Percentiles rank a stretch among this genome's conserved stretches.
Evolutionary conservation across 2,797 vertebrate species (phyloP).

Genomic region (Harpagifer antarcticus): DNA sequence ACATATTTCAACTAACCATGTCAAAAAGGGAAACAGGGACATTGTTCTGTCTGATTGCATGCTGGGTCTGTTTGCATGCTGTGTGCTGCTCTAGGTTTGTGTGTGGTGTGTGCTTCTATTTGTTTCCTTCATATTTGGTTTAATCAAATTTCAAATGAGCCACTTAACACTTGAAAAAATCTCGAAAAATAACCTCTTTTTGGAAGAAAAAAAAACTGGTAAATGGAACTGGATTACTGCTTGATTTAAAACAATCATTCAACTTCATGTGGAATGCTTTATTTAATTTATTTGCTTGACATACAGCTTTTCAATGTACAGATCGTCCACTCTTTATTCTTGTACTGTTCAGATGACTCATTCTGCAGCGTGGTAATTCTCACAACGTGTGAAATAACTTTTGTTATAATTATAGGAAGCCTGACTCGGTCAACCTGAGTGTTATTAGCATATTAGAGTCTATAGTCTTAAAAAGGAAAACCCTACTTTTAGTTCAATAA

Average conservation of each 20-base stretch:
- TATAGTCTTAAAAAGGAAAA: slow-evolving; percentile 29
- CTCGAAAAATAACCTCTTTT: slow-evolving; percentile 29
- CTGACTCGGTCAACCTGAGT: slow-evolving; percentile 45
- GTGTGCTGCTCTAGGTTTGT: slow-evolving; percentile 26
- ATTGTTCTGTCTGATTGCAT: slow-evolving; percentile 60
- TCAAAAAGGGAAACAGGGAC: slow-evolving; percentile 54
- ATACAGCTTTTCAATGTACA: slow-evolving; percentile 8
- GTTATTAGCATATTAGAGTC: slow-evolving; percentile 51
- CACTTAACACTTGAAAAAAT: slow-evolving; percentile 30
- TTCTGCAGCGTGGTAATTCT: slow-evolving; percentile 30
- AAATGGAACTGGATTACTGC: not conserved
- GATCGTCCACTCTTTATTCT: not conserved
- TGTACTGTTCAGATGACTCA: slow-evolving; percentile 35
- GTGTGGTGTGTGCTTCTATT: slow-evolving; percentile 30
- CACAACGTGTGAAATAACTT: slow-evolving; percentile 33
- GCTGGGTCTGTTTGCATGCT: slow-evolving; percentile 70
- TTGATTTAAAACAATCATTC: slow-evolving; percentile 1
- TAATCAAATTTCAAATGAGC: slow-evolving; percentile 50
- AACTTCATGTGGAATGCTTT: not conserved
- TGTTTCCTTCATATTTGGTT: slow-evolving; percentile 43
- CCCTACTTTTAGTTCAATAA: not conserved
- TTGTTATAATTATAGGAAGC: slow-evolving; percentile 38
- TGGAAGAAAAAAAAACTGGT: not conserved
- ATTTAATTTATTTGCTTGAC: slow-evolving; percentile 4
- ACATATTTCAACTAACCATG: slow-evolving; percentile 18